Evolutionary conservation across 2,797 vertebrate species (phyloP), one percentile per base, ranked within the genome.

Genomic region (Oreochromis grahami): DNA sequence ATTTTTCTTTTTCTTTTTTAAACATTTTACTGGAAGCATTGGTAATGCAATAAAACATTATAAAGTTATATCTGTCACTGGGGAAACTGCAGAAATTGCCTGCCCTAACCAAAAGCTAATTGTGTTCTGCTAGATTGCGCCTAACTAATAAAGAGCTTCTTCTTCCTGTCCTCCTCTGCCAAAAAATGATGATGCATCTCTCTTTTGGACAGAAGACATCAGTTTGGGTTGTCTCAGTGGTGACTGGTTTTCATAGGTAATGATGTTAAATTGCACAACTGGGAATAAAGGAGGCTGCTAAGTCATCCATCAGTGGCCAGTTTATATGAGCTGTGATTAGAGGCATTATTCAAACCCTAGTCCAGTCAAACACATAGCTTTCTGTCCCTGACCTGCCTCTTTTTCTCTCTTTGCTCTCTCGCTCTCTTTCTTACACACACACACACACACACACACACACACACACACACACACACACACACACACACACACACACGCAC

Each of bases 191-290:
- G 93, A 96, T 94, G 72, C 77, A 92, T 92, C 76, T 83, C 91
- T 85, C 68, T 26, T 17, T 76, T 41, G 63, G 80, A 86, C 38
- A 48, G 76, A 81, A 83, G 87, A 90, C 89, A 94, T 94, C 89
- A 79, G 87, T 91, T 90, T 81, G 79, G 55, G 80, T 78, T 84
- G 87, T 85, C 82, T 78, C 36, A 5, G 56, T 24, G 81, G 84
- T 81, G 91, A 92, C 91, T 91, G 92, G 87, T 95, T 95, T 94
- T 95, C 84, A 88, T 83, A 88, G 89, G 90, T 95, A 94, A 96
- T 93, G 93, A 95, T 94, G 91, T 86, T 94, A 93, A 94, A 96
- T 95, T 83, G 87, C 93, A 92, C 93, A 84, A 86, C 84, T 88
- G 94, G 90, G 91, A 93, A 91, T 91, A 90, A 88, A 85, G 90